phyloP scores from a whole-genome alignment of 2,888 invertebrate species.

The Pammene aurita region DNA sequence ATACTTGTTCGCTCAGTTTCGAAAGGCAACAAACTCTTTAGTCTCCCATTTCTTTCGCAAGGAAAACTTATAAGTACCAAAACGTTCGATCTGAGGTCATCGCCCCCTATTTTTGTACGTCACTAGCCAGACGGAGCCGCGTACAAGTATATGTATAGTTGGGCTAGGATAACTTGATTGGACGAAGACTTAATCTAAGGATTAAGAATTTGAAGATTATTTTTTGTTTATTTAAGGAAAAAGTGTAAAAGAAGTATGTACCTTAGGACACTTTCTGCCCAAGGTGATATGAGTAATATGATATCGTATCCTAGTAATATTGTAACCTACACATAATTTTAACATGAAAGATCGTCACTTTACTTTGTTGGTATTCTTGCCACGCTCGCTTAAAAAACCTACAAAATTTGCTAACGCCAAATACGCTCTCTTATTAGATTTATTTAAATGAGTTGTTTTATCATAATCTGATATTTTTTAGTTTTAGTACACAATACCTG shows the following conservation, averaged over 20 bases:
- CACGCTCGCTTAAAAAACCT: no score
- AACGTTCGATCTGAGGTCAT: constrained; percentile 37
- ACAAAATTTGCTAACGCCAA: no score
- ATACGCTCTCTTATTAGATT: no score
- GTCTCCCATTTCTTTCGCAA: background rate
- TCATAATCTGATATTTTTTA: no score
- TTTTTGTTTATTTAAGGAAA: background rate
- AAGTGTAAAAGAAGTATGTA: background rate
- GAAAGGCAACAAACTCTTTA: background rate
- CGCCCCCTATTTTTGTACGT: constrained; percentile 40
- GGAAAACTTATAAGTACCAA: constrained; percentile 39
- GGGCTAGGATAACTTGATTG: constrained; percentile 28
- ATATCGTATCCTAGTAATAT: no score
- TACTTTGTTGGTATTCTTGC: no score
- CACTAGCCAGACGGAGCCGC: constrained; percentile 36
- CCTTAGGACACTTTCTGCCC: background rate
- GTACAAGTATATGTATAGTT: constrained; percentile 29
- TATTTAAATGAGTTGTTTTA: no score
- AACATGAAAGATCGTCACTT: no score
- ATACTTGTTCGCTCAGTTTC: background rate
- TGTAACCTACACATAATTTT: no score
- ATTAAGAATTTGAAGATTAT: background rate
- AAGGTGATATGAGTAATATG: no score
- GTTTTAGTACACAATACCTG: no score
- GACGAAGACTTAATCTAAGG: background rate